Conservation (phyloP, 2,113 vertebrate species). For the Fregata magnificens region DNA sequence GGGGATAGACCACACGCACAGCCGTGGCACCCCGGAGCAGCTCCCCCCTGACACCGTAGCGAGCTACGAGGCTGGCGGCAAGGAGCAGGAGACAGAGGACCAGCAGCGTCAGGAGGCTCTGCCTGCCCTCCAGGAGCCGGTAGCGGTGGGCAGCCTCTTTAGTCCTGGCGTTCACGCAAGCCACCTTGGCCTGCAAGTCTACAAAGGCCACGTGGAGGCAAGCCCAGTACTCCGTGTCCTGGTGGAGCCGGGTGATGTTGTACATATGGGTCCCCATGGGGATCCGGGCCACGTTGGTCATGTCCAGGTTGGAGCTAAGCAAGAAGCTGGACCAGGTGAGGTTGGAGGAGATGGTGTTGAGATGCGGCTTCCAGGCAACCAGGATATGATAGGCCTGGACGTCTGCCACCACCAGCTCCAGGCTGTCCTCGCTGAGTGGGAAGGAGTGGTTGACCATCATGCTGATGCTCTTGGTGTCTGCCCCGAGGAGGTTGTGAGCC, state of each 20-base stretch:
- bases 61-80: constrained; percentile 38
- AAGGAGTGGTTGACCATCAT: constrained; percentile 78
- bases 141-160: constrained; percentile 68
- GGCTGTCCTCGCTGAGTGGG: constrained; percentile 33
- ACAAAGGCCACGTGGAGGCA: constrained; percentile 83
- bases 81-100: constrained; percentile 77
- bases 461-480: constrained; percentile 86
- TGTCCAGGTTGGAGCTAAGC: constrained; percentile 37
- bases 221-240: constrained; percentile 85
- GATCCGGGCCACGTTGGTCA: constrained; percentile 77
- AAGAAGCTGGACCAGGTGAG: constrained; percentile 84
- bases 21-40: neutral
- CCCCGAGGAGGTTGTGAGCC: constrained; percentile 91
- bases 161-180: constrained; percentile 79
- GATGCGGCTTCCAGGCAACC: constrained; percentile 81
- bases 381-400: constrained; percentile 80
- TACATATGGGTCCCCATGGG: constrained; percentile 86
- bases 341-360: constrained; percentile 84
- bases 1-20: constrained; percentile 63
- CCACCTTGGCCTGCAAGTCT: constrained; percentile 70
- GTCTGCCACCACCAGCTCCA: constrained; percentile 77
- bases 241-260: constrained; percentile 90
- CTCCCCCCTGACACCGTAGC: neutral
- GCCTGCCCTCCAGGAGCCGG: constrained; percentile 60
- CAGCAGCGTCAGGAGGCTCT: constrained; percentile 68